Conservation (phyloP, 2,113 vertebrate genomes). For the Rhinoptilus africanus region DNA sequence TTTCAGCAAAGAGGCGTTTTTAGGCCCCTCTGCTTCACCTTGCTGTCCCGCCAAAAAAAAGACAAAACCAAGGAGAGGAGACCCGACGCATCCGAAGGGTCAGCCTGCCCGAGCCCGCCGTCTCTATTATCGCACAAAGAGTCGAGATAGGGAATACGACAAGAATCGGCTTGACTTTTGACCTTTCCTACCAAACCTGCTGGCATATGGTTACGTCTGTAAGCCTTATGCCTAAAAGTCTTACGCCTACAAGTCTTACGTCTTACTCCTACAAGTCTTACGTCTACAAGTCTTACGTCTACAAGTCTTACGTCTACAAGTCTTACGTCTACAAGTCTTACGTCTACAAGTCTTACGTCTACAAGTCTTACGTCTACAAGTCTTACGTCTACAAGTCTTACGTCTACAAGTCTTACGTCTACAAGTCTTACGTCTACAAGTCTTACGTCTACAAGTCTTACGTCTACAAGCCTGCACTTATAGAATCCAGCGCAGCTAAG, state of each 20-base stretch:
- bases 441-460: not conserved
- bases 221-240: not conserved
- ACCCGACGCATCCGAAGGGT: not conserved
- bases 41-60: not conserved
- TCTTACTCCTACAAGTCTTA: not conserved
- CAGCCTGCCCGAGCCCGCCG: rapidly evolving
- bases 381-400: not conserved
- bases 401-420: no score
- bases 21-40: not conserved
- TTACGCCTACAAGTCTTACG: no score
- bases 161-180: rapidly evolving
- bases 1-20: not conserved
- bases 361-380: not conserved
- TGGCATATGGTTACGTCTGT: rapidly evolving
- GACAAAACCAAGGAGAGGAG: not conserved
- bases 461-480: not conserved
- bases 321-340: not conserved
- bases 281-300: not conserved
- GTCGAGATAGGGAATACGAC: rapidly evolving
- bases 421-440: no score
- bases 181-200: not conserved
- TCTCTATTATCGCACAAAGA: rapidly evolving
- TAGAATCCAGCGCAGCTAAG: rapidly evolving
- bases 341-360: not conserved
- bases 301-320: no score